A percentile compares a stretch with the other conserved stretches of the same genome.
Conservation (phyloP, 2,113 vertebrate species). For the Platycercus adscitus region DNA sequence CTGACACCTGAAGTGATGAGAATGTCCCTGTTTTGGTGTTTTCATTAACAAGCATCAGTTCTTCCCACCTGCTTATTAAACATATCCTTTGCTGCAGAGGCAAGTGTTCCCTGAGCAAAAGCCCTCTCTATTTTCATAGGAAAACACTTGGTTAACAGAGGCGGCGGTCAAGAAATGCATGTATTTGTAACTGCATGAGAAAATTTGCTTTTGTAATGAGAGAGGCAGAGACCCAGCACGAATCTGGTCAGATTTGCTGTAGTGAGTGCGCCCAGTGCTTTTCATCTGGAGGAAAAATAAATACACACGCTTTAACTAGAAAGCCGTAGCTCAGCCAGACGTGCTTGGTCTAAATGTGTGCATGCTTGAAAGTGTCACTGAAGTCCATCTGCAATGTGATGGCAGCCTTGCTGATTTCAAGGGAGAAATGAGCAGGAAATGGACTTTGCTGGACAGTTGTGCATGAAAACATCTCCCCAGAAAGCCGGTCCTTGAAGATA, state of each 20-base stretch:
- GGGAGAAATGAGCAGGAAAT: conserved; percentile 26
- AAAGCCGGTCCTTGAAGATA: background rate
- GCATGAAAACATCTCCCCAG: background rate
- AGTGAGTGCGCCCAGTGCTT: background rate
- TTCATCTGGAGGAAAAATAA: conserved; percentile 3
- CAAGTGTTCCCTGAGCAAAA: background rate
- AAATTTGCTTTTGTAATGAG: background rate
- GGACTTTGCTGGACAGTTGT: background rate
- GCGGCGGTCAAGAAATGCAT: background rate
- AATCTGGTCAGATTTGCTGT: background rate
- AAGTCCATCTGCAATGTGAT: background rate
- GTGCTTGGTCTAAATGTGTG: background rate
- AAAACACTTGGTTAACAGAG: background rate
- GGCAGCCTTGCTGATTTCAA: background rate
- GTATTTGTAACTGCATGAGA: background rate
- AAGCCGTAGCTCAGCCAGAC: background rate
- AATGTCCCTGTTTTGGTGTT: background rate
- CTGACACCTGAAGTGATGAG: background rate
- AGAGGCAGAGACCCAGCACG: background rate
- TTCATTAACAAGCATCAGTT: background rate
- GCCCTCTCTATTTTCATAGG: background rate
- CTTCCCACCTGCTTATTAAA: background rate
- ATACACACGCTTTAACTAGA: background rate
- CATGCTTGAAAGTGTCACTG: background rate
- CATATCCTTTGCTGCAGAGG: background rate